Evolutionary conservation across 2,797 vertebrate genomes (phyloP), one percentile per base, ranked within the genome.

Genomic region (Cottoperca gobio): DNA sequence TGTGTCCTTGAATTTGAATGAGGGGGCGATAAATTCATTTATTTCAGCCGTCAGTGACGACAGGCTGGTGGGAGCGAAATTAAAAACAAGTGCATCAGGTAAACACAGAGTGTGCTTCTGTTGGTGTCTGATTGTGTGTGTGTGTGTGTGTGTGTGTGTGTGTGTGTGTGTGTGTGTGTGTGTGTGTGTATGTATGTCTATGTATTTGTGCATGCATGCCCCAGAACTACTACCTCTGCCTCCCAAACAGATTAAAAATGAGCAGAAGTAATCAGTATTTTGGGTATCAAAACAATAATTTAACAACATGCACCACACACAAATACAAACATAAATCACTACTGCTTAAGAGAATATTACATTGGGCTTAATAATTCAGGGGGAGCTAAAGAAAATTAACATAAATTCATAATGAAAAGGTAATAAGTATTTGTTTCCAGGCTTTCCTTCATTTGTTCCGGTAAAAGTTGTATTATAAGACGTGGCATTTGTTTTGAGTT

Each of bases 241-340:
- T 79, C 64, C 49, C 16, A 58, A 81, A 65, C 46, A 70, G 79
- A 86, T 86, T 87, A 77, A 76, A 81, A 79, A 57, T 52, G 48
- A 83, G 70, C 73, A 78, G 12, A 77, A 76, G 54, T 79, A 81
- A 84, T 91, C 82, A 75, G 78, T 73, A 79, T 82, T 88, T 76
- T 78, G 48, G 61, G 48, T 49, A 74, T 28, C 58, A 70, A 73
- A 83, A 82, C 78, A 87, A 83, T 79, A 46, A 80, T 40, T 79
- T 45, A 64, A 62, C 61, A 65, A 57, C 58, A 79, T 21, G 24
- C 66, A 62, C 46, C 46, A 23, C 40, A 45, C 42, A 55, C 45
- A 60, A 67, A 79, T 61, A 55, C 43, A 73, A 71, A 76, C 63
- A 79, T 73, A 64, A 80, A 86, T 88, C 70, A 78, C 40, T 24